Evolutionary conservation across 2,888 invertebrate species (phyloP), one percentile per base, ranked within the genome.

Genomic region (Deilephila elpenor): DNA sequence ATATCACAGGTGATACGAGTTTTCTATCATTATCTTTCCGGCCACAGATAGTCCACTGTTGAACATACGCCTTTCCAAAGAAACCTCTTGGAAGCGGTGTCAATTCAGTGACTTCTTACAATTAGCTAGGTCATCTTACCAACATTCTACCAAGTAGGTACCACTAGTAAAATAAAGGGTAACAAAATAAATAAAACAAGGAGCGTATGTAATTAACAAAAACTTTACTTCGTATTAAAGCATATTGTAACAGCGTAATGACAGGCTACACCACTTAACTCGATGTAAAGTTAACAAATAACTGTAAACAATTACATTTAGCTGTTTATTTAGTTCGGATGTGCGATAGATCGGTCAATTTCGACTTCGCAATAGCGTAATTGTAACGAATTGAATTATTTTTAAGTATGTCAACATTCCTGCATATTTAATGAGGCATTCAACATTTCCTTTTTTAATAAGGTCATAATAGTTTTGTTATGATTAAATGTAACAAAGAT

Each of bases 181-280:
- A 44, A 8, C 37, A 37, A 8, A 60, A 70, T 14, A 83, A 86
- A 84, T 81, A 79, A 86, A 86, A 85, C 80, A 44, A 80, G 34
- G 70, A 53, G 73, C 25, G 25, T 25, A 25, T 37, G 11, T 84
- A 79, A 82, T 84, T 86, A 90, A 90, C 89, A 90, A 91, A 90
- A 89, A 86, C 84, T 90, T 90, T 89, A 89, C 84, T 89, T 86
- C 80, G 78, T 87, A 85, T 80, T 88, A 87, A 90, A 90, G 89
- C 87, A 88, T 82, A 86, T 86, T 80, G 86, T 89, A 90, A 87
- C 89, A 90, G 87, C 86, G 79, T 83, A 80, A 83, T 83, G 80
- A 79, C 75, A 78, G 75, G 79, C 81, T 87, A 88, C 76, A 82
- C 77, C 76, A 81, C 78, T 80, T 79, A 85, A 84, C 82, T 56